Conservation (phyloP, 2,113 vertebrate species). For the Martes martes region DNA sequence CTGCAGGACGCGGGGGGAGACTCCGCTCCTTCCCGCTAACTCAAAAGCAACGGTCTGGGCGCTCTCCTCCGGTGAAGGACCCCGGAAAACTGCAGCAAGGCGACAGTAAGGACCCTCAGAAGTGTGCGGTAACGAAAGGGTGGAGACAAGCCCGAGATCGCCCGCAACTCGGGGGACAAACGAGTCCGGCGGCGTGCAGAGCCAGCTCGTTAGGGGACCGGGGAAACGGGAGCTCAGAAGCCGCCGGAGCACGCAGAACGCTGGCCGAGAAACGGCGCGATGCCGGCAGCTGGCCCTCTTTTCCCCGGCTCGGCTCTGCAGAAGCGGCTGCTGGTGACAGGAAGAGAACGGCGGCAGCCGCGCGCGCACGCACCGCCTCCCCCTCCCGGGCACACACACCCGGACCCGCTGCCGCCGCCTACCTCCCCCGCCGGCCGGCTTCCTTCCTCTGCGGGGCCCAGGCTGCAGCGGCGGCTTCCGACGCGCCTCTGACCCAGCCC, state of each 20-base stretch:
- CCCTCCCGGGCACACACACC: constrained; percentile 53
- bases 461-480: constrained; percentile 7
- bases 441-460: constrained; percentile 49
- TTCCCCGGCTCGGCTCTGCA: not conserved
- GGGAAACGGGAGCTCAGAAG: not conserved
- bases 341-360: constrained; percentile 65
- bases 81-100: not conserved
- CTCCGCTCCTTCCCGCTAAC: not conserved
- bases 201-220: not conserved
- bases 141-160: not conserved
- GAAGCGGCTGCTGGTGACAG: constrained; percentile 70
- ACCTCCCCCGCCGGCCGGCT: constrained; percentile 50
- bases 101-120: not conserved
- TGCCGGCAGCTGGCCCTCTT: not conserved
- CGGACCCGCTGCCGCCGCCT: constrained; percentile 42
- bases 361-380: constrained; percentile 61
- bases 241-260: not conserved
- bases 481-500: not conserved
- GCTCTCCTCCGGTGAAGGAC: not conserved
- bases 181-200: not conserved
- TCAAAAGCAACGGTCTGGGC: not conserved
- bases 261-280: not conserved
- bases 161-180: constrained; percentile 3
- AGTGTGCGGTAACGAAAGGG: not conserved
- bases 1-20: not conserved